Base-by-base conservation (phyloP, 1,140 invertebrate genomes). In the Macrosteles quadrilineatus region DNA sequence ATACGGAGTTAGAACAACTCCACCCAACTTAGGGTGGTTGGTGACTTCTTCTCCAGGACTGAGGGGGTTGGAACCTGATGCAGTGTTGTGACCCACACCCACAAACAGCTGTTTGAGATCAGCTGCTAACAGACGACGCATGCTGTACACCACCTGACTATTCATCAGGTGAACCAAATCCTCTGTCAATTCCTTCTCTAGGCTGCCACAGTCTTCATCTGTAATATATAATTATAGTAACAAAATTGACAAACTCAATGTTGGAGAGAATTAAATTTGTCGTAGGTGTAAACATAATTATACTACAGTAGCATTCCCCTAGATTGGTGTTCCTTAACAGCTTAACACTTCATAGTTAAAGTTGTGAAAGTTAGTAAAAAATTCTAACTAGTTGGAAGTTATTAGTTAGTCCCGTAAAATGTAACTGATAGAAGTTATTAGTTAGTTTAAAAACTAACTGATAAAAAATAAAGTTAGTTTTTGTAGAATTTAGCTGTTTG, bases 71-170 rank as follows among this genome's bases (percentile, higher is more conserved):
- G 82, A 80, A 72, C 85, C 80, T 2, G 78, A 70, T 30, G 21
- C 67, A 21, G 68, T 81, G 78, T 47, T 75, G 64, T 36, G 74
- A 73, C 59, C 75, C 9, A 77, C 77, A 68, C 85, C 84, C 75
- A 85, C 71, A 76, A 94, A 94, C 2, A 95, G 77, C 12, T 84
- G 82, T 77, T 96, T 96, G 14, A 94, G 80, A 83, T 98, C 95
- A 1, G 94, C 96, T 0, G 93, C 86, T 67, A 98, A 78, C 17
- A 98, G 81, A 50, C 96, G 83, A 75, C 91, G 91, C 1, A 97
- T 83, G 2, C 92, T 89, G 78, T 97, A 97, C n/a, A 86, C 84
- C 1, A 95, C 83, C 77, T 90, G 88, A 25, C 86, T 86, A 32
- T 87, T 86, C 83, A 96, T 91, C 75, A 92, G 96, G 63, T 88